phyloP scores from a whole-genome alignment of 2,797 vertebrate species.

The Sebastes steindachneri region DNA sequence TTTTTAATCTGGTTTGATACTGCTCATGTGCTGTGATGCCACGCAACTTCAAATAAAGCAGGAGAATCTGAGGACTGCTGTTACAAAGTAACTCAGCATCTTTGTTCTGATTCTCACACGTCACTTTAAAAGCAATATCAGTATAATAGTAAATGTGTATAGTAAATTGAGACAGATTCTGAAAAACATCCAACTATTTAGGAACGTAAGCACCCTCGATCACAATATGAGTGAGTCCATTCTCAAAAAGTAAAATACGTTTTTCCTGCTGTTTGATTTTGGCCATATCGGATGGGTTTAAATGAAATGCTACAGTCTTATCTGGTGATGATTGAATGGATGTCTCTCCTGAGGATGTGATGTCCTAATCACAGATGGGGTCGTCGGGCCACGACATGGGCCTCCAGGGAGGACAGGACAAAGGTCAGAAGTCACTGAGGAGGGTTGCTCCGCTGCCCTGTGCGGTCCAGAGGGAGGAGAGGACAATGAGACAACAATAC shows the following conservation, averaged over 20 bases:
- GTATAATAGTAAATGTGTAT: background rate
- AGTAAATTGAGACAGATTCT: background rate
- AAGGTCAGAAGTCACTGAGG: constrained; percentile 48
- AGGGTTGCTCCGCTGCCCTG: background rate
- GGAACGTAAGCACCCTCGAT: background rate
- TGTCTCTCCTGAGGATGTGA: constrained; percentile 17
- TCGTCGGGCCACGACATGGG: constrained; percentile 20
- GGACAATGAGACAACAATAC: background rate
- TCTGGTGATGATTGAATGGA: constrained; percentile 40
- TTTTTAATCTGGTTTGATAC: too few relatives aligned
- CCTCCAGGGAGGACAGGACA: constrained; percentile 42
- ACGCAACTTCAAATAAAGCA: background rate
- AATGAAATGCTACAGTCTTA: constrained; percentile 10
- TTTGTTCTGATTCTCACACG: background rate
- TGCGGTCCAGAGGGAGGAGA: constrained; percentile 8
- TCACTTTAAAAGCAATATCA: background rate
- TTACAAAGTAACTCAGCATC: too few relatives aligned
- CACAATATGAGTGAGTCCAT: background rate
- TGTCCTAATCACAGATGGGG: constrained; percentile 48
- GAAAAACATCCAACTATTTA: background rate
- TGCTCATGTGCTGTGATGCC: background rate
- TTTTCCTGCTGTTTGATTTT: background rate
- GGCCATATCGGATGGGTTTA: background rate
- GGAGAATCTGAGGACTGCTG: background rate
- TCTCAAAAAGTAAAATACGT: too few relatives aligned